Evolutionary conservation across 2,113 vertebrate genomes (phyloP), one percentile per base, ranked within the genome.

Genomic region (Aythya baeri): DNA sequence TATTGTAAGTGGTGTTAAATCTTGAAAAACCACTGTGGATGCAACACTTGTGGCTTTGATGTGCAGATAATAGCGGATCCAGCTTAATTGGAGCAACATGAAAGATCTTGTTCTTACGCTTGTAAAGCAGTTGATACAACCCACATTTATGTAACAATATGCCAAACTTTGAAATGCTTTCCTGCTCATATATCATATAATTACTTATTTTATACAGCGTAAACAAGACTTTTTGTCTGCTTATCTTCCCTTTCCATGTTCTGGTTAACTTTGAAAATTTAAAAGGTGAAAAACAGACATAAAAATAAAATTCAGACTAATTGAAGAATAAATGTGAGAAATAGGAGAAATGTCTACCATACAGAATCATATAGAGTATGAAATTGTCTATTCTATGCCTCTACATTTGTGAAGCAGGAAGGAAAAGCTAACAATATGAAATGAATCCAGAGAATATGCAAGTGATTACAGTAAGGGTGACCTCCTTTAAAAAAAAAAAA

Each of bases 1-100:
- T 1, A 13, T 9, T 74, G 17, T 29, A 58, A 86, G 61, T 36
- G 80, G 66, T 84, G 25, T 67, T 67, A 82, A 61, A 82, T 66
- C 81, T 82, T 78, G 94, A 58, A 71, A 83, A 83, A 71, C 59
- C 55, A 14, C 83, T 15, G 49, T 57, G 85, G 66, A 41, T 77
- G 83, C 54, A 91, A 66, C 34, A 11, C 74, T 75, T 65, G 70
- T 36, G 86, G 80, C 92, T 96, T 94, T 91, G 86, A 92, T 93
- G 81, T 82, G 93, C 84, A 89, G 77, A 79, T 92, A 87, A 84
- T 49, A 91, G 81, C 1, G 0, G 96, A 82, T 92, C 65, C 38
- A 57, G 54, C 71, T 89, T 92, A 89, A 91, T 34, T 91, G 77
- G 77, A 93, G 73, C 54, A 66, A 87, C 86, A 61, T 84, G 81